Evolutionary conservation across 2,797 vertebrate genomes (phyloP).

Genomic region (Erethizon dorsatum): DNA sequence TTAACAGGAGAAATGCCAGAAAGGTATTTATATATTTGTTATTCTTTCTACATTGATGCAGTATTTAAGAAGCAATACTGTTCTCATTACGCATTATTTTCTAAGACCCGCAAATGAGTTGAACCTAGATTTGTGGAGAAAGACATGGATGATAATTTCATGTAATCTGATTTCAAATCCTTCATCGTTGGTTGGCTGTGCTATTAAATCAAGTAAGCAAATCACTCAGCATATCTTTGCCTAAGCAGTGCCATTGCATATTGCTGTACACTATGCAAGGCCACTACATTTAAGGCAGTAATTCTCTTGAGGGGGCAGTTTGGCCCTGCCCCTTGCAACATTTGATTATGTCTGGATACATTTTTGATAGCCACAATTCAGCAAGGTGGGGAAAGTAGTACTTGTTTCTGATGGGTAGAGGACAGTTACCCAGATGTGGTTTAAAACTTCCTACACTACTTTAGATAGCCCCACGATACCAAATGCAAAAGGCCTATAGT

Average conservation of each 20-base stretch:
- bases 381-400: not conserved
- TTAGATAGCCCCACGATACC: not conserved
- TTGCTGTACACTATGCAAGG: not conserved
- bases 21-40: constrained; percentile 91
- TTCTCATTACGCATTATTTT: not conserved
- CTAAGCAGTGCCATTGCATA: not conserved
- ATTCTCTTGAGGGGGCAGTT: not conserved
- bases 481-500: not conserved
- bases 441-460: not conserved
- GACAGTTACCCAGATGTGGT: not conserved
- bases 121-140: constrained; percentile 13
- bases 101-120: not conserved
- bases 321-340: not conserved
- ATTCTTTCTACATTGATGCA: not conserved
- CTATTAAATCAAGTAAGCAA: constrained; percentile 18
- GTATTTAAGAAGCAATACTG: not conserved
- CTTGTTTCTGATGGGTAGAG: not conserved
- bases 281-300: not conserved
- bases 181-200: not conserved
- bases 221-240: not conserved
- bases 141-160: not conserved
- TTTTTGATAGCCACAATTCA: not conserved
- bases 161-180: not conserved
- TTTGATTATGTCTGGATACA: not conserved
- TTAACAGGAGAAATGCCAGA: constrained; percentile 98